Base-by-base conservation (phyloP, 92 coral and sea anemone species). In the Umimayanthus kanabou region DNA sequence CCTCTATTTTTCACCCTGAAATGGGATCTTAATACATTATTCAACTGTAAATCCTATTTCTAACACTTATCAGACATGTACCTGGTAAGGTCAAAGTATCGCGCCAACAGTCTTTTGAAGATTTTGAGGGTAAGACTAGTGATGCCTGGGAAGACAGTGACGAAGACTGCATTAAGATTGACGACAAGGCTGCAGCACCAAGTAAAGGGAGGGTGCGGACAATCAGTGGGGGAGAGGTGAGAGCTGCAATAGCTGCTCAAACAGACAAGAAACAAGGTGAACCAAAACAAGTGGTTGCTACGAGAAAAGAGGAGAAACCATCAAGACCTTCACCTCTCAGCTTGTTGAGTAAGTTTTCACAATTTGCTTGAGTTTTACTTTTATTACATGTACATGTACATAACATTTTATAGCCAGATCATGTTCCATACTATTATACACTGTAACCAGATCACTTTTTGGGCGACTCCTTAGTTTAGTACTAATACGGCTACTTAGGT, bases 131-230 rank as follows among this genome's bases (percentile, higher is more conserved):
- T 88, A 93, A 95, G 80, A 97, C 95, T 77, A 94, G 91, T 87
- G 99, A 97, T 79, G 99, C 99, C 0, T 97, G 99, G 99, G 95
- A 92, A 77, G 99, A 97, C 22, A 92, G 89, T 88, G 99, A 97
- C 65, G 98, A 97, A 85, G 98, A 95, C 37, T 91, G 89, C 45
- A 92, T 93, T 5, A 92, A 91, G 77, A 90, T 89, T 76, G 95
- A 88, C 39, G 73, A 88, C 76, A 47, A 90, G 88, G 84, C 88
- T 78, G 71, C 26, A 49, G 45, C 79, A 53, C 53, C 55, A 73
- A 26, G 25, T 30, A 47, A 80, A 86, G 23, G 92, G 92, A 79
- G 96, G 23, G 95, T 90, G 33, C 93, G 94, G 23, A 91, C 98
- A 66, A 86, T 97, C 76, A 92, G 98, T 79, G 96, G 99, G 4